These are phyloP conservation scores for Micrastur ruficollis DNA, from an alignment of 2,797 vertebrate genomes.

Conservation along the genomic window DNA sequence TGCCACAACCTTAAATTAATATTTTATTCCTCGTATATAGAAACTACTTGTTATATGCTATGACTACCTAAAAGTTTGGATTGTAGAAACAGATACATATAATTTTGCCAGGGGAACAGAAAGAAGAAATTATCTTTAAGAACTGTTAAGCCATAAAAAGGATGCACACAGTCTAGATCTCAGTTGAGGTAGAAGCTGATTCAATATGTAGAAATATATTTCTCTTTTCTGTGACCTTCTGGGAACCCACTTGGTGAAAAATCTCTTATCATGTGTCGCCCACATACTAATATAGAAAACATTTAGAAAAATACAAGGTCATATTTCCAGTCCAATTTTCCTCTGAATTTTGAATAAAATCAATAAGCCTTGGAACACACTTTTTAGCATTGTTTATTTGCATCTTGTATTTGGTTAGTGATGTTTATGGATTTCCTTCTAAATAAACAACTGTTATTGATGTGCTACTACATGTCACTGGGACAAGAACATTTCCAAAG, in stretches of 20 bases:
- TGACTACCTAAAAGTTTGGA: neutral
- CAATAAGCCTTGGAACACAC: fast-evolving
- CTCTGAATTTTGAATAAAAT: neutral
- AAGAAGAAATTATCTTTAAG: neutral
- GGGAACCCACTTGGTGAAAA: neutral
- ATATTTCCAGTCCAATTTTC: neutral
- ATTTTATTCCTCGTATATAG: neutral
- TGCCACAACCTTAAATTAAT: neutral
- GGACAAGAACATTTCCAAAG: neutral
- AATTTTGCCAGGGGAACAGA: neutral
- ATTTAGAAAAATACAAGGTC: neutral
- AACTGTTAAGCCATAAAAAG: neutral
- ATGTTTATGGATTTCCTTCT: neutral
- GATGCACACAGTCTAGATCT: neutral
- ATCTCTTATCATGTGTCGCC: neutral
- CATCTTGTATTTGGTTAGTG: neutral
- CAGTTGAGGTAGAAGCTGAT: neutral
- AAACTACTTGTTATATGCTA: neutral
- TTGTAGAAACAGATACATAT: neutral
- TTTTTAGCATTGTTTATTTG: neutral
- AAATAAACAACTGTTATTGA: neutral
- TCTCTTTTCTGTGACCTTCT: neutral
- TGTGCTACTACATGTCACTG: neutral
- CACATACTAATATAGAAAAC: neutral
- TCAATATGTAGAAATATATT: neutral